A percentile compares a stretch with the other conserved stretches of the same genome.
Evolutionary conservation across 2,797 vertebrate genomes (phyloP).

Genomic region (Eulemur mongoz): DNA sequence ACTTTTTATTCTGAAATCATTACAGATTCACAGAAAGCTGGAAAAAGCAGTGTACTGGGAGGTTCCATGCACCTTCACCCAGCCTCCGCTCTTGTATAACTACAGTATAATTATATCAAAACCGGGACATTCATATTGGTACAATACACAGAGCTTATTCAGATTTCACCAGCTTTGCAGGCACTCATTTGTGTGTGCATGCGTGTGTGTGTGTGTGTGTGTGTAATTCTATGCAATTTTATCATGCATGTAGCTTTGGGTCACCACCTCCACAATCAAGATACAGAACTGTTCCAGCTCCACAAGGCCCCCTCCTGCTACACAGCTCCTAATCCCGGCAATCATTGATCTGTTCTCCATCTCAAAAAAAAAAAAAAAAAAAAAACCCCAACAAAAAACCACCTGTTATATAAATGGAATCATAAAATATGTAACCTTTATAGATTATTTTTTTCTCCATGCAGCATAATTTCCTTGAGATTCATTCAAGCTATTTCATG

Average conservation of each 20-base stretch:
- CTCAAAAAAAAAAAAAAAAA: neutral
- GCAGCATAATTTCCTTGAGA: neutral
- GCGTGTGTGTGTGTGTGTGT: neutral
- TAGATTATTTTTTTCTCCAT: neutral
- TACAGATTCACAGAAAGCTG: neutral
- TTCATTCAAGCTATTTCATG: neutral
- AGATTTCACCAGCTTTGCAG: neutral
- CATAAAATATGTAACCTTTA: neutral
- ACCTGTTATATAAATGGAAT: neutral
- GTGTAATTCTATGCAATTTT: neutral
- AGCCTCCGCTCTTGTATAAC: neutral
- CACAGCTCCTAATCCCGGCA: neutral
- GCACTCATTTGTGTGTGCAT: neutral
- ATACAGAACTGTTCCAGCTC: neutral
- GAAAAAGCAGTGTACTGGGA: neutral
- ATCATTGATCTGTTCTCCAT: neutral
- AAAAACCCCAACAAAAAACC: neutral
- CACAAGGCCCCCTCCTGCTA: neutral
- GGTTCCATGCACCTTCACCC: neutral
- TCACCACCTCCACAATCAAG: neutral
- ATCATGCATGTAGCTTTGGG: neutral
- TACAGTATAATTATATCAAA: neutral
- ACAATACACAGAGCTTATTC: neutral
- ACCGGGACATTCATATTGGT: neutral
- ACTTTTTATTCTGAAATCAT: neutral